These are phyloP conservation scores for Temnothorax curvispinosus DNA, from an alignment of 1,140 invertebrate genomes.

Conservation along the genomic window DNA sequence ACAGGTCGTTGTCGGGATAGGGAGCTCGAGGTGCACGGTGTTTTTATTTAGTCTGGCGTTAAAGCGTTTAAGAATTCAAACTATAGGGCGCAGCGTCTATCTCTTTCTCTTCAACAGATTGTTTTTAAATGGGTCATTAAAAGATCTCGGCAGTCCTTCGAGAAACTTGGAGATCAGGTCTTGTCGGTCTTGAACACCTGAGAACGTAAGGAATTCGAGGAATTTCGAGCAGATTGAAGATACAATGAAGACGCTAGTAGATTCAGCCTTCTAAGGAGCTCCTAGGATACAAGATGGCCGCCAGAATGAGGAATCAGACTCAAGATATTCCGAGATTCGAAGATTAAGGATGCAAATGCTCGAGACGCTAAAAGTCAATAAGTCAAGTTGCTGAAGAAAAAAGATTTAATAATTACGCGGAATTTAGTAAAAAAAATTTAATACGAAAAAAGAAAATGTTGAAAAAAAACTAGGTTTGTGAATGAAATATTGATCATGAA, in stretches of 20 bases:
- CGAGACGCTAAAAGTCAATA: neutral
- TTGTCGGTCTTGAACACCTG: neutral
- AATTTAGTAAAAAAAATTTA: neutral
- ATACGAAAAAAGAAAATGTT: neutral
- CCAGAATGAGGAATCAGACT: neutral
- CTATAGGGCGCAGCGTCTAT: constrained; percentile 28
- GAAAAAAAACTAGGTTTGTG: neutral
- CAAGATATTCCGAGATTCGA: neutral
- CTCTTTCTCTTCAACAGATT: neutral
- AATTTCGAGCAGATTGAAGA: too few species aligned
- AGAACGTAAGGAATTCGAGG: neutral
- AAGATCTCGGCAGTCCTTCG: neutral
- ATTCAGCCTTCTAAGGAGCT: neutral
- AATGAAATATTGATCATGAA: neutral
- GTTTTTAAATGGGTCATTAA: neutral
- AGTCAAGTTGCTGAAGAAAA: neutral
- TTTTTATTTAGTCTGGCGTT: constrained; percentile 82
- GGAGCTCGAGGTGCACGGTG: constrained; percentile 70
- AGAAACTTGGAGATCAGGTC: neutral
- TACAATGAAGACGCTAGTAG: too few species aligned
- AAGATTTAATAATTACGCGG: neutral
- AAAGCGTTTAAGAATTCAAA: constrained; percentile 75
- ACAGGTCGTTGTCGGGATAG: constrained; percentile 70
- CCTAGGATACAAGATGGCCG: constrained; percentile 1
- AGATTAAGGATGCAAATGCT: neutral